Base-by-base conservation (phyloP, 2,888 invertebrate genomes). In the Acronicta leporina region DNA sequence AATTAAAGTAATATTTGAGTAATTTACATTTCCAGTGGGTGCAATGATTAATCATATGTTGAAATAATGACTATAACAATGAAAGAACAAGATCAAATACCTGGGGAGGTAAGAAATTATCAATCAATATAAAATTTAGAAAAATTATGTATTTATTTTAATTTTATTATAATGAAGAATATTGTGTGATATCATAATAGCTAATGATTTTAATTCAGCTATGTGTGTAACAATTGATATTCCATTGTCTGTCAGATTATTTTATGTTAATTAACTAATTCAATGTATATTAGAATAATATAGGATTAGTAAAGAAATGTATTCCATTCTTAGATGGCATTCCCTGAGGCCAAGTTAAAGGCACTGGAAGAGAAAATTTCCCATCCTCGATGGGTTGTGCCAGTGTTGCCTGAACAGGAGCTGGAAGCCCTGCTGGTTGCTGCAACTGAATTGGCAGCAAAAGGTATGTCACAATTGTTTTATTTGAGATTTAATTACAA, bases 311-410 rank as follows among this genome's bases (percentile, higher is more conserved):
- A 3, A 30, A 10, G 4, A 11, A 27, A 56, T 25, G 53, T 45
- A 35, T 44, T 50, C n/a, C n/a, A 60, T 67, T 75, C 80, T 44
- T 72, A 94, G 93, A 91, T 92, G 88, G 83, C 83, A 73, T 99
- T 99, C 95, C 99, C 99, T 68, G 96, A 97, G 84, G 96, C 96
- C 50, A 98, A 98, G 91, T 94, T 99, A 87, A 96, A 97, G 77
- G 96, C 97, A 80, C 95, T 99, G 81, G 99, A 99, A 94, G 99
- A 99, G 89, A 99, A 99, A 96, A 98, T 99, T 87, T 98, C 98
- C 81, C 97, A 97, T 94, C 97, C 98, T 62, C 96, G 99, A 83
- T 99, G 99, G 99, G 98, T 99, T 68, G 99, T 99, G 52, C 99
- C 99, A 38, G 99, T 99, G 53, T 94, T 99, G 83, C 99, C 99